These are phyloP conservation scores for Bungarus multicinctus DNA, from an alignment of 2,113 vertebrate genomes.

Conservation along the genomic window DNA sequence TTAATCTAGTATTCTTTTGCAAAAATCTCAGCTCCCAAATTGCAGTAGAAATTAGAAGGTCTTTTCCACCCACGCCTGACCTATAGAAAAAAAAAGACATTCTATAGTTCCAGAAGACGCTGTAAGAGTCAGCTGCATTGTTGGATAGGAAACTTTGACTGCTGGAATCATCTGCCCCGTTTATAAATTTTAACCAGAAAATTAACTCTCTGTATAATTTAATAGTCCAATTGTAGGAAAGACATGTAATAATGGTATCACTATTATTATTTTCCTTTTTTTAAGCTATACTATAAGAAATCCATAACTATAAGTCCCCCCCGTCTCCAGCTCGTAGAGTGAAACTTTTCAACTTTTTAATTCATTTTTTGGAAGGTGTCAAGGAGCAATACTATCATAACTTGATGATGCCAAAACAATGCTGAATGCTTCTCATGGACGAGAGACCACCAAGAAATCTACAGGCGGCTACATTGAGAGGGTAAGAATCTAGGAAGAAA, in stretches of 20 bases:
- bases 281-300: background rate
- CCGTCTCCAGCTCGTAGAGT: background rate
- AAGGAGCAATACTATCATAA: background rate
- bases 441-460: background rate
- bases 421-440: background rate
- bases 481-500: background rate
- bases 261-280: background rate
- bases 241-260: background rate
- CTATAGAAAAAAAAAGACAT: background rate
- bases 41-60: background rate
- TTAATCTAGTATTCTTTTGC: background rate
- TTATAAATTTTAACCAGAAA: background rate
- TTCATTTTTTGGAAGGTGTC: background rate
- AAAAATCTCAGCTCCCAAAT: background rate
- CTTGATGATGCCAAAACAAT: background rate
- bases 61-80: background rate
- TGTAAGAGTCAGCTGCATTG: background rate
- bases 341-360: background rate
- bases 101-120: background rate
- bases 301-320: background rate
- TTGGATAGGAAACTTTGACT: background rate
- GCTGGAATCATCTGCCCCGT: too few species aligned
- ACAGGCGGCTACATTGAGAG: background rate
- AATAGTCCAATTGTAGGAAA: background rate
- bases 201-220: background rate